These are phyloP conservation scores for Pogona vitticeps DNA, from an alignment of 2,113 vertebrate genomes.

Conservation along the genomic window DNA sequence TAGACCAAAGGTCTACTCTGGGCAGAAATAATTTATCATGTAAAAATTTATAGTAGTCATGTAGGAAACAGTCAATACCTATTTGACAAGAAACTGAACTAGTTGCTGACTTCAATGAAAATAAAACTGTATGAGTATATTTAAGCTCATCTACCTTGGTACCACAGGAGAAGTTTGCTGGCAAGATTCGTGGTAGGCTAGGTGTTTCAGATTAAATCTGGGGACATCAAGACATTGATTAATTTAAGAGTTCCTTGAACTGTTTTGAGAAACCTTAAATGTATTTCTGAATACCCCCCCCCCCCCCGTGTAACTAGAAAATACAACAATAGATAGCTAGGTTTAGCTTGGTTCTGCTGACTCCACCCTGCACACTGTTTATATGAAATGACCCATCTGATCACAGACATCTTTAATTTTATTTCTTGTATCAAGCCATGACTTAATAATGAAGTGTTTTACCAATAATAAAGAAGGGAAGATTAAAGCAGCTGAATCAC, in stretches of 20 bases:
- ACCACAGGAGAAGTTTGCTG: neutral
- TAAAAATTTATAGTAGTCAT: no score
- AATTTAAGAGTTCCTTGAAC: neutral
- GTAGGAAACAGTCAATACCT: neutral
- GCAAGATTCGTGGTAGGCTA: neutral
- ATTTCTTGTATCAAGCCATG: neutral
- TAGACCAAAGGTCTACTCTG: no score
- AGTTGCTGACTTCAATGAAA: neutral
- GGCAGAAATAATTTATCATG: no score
- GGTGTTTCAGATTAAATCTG: neutral
- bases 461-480: neutral
- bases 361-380: neutral
- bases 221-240: neutral
- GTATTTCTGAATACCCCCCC: neutral
- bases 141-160: neutral
- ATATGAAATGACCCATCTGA: neutral
- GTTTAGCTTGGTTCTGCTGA: no score
- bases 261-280: neutral
- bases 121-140: neutral
- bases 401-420: constrained; percentile 17
- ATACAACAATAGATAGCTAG: no score
- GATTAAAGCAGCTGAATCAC: no score
- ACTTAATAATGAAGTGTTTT: neutral
- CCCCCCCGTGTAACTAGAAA: neutral
- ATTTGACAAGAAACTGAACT: neutral